These are phyloP conservation scores for Labroides dimidiatus DNA, from an alignment of 2,797 vertebrate genomes.

Conservation along the genomic window DNA sequence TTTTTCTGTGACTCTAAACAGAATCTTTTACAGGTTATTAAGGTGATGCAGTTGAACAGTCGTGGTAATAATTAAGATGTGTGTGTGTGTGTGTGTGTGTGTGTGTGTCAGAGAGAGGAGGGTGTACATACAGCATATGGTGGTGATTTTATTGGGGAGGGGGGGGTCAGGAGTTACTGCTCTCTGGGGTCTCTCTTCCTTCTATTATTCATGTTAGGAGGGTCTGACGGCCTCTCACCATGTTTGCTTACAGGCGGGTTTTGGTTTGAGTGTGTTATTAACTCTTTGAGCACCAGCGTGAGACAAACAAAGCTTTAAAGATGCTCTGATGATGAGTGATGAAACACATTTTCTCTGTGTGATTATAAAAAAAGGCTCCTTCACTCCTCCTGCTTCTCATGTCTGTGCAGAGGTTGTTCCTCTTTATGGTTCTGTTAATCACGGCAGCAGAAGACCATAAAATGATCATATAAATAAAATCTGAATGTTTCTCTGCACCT, in stretches of 20 bases:
- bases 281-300: conserved; percentile 1
- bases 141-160: conserved; percentile 59
- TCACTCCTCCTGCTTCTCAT: neutral
- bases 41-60: neutral
- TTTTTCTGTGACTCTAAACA: conserved; percentile 18
- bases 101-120: neutral
- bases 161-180: conserved; percentile 54
- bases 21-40: conserved; percentile 14
- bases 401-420: neutral
- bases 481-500: neutral
- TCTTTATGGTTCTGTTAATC: conserved; percentile 13
- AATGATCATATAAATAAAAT: conserved; percentile 37
- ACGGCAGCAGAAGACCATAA: conserved; percentile 1
- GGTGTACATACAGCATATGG: conserved; percentile 68
- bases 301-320: neutral
- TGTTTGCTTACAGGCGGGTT: conserved; percentile 56
- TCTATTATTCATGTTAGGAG: conserved; percentile 78
- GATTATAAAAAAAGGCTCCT: neutral
- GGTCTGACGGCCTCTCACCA: conserved; percentile 58
- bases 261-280: conserved; percentile 19
- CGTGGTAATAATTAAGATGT: conserved; percentile 7
- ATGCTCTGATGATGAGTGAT: neutral
- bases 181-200: conserved; percentile 69
- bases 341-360: neutral
- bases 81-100: neutral